Conservation (phyloP, 2,888 invertebrate genomes). For the Sclerodermus sp. region DNA sequence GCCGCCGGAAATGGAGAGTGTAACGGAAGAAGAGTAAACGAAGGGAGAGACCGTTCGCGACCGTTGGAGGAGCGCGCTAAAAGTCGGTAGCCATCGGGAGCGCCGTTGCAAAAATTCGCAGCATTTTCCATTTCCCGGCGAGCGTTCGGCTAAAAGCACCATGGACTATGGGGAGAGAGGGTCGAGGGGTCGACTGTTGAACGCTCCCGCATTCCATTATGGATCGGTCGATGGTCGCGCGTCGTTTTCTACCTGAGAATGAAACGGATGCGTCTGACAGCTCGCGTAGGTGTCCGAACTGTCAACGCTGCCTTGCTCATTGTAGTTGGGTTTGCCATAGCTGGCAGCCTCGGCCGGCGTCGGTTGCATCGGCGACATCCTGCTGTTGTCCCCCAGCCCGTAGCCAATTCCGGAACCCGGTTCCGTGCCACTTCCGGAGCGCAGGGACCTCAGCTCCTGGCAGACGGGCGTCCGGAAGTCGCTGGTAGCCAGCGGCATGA, state of each 20-base stretch:
- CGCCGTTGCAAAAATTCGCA: no score
- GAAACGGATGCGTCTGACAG: slow-evolving; percentile 93
- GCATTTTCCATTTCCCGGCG: no score
- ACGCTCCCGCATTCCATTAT: no score
- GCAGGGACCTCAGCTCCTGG: slow-evolving; percentile 73
- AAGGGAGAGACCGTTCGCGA: not conserved
- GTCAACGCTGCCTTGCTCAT: slow-evolving; percentile 61
- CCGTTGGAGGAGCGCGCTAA: no score
- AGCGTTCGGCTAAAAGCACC: no score
- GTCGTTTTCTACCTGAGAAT: slow-evolving; percentile 78
- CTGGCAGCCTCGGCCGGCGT: slow-evolving; percentile 27
- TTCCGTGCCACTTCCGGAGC: slow-evolving; percentile 10
- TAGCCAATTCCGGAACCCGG: not conserved
- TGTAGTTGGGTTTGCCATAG: slow-evolving; percentile 44
- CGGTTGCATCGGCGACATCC: slow-evolving; percentile 22
- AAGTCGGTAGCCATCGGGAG: no score
- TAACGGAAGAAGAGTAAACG: no score
- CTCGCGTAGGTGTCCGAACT: slow-evolving; percentile 95
- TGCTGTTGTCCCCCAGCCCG: not conserved
- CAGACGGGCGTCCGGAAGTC: slow-evolving; percentile 83
- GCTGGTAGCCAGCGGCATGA: slow-evolving; percentile 83
- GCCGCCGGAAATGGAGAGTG: no score
- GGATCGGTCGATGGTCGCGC: no score
- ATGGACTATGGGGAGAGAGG: no score
- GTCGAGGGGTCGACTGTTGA: no score